These are phyloP conservation scores for Muraenolepis orangiensis DNA, from an alignment of 2,797 vertebrate species.

Conservation along the genomic window DNA sequence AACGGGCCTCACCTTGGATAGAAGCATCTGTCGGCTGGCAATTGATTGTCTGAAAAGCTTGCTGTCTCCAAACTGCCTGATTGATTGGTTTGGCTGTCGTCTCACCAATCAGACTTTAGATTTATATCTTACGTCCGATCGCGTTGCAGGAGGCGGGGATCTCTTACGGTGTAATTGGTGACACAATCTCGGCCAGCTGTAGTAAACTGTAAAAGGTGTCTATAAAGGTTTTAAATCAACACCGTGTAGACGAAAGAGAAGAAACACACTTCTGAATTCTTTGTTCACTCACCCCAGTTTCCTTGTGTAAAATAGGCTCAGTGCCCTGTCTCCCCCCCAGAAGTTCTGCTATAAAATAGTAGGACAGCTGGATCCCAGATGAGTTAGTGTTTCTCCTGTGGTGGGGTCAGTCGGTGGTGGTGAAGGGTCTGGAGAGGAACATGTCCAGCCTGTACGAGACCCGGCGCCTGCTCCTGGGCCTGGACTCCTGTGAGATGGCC, in stretches of 20 bases:
- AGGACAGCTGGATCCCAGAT: too few relatives aligned
- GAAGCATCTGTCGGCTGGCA: neutral
- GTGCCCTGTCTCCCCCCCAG: too few relatives aligned
- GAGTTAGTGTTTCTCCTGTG: neutral
- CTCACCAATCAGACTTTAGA: neutral
- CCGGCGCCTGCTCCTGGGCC: slow-evolving; percentile 67
- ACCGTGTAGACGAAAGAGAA: too few relatives aligned
- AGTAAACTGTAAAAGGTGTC: too few relatives aligned
- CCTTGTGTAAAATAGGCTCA: too few relatives aligned
- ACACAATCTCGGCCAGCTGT: too few relatives aligned
- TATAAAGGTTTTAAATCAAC: too few relatives aligned
- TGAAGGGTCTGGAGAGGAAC: slow-evolving; percentile 79
- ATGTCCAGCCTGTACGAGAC: slow-evolving; percentile 74
- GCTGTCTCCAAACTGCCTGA: neutral
- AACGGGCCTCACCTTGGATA: neutral
- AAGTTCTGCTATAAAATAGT: too few relatives aligned
- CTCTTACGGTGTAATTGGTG: too few relatives aligned
- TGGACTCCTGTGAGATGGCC: slow-evolving; percentile 65
- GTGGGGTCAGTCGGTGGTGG: slow-evolving; percentile 73
- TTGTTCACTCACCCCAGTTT: too few relatives aligned
- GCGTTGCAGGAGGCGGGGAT: neutral
- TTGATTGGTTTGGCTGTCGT: neutral
- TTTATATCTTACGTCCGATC: neutral
- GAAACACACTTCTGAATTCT: too few relatives aligned
- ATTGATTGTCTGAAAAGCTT: neutral